Evolutionary conservation across 2,888 invertebrate species (phyloP).

Genomic region (Podabrus alpinus): DNA sequence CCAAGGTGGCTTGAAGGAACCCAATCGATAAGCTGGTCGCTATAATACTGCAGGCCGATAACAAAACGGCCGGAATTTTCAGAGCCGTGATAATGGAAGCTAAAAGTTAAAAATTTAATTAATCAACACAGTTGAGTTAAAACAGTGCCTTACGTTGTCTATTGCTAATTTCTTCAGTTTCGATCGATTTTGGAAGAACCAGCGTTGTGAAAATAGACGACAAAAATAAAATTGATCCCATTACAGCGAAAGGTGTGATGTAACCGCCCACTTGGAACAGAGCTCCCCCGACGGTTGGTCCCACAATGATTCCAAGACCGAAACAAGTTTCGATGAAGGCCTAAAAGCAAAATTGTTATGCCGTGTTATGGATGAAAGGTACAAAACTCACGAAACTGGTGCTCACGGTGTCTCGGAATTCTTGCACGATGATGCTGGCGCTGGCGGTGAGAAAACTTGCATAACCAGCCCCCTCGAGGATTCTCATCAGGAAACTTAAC

Average conservation of each 20-base stretch:
- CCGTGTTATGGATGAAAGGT: neutral
- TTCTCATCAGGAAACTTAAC: slow-evolving; percentile 77
- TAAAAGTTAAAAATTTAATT: slow-evolving; percentile 50
- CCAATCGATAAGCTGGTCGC: slow-evolving; percentile 82
- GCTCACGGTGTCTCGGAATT: slow-evolving; percentile 83
- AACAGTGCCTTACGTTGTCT: slow-evolving; percentile 62
- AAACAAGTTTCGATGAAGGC: slow-evolving; percentile 86
- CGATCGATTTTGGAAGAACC: slow-evolving; percentile 67
- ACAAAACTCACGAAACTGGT: slow-evolving; percentile 76
- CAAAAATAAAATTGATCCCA: slow-evolving; percentile 73
- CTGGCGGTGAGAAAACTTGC: slow-evolving; percentile 87
- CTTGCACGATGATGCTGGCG: slow-evolving; percentile 84
- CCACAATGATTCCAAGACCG: slow-evolving; percentile 84
- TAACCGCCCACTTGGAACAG: slow-evolving; percentile 81
- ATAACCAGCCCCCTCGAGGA: slow-evolving; percentile 83
- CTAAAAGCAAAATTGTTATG: slow-evolving; percentile 49
- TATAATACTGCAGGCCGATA: slow-evolving; percentile 73
- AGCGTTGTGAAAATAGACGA: slow-evolving; percentile 75
- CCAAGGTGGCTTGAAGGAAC: slow-evolving; percentile 86
- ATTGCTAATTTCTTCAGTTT: slow-evolving; percentile 61
- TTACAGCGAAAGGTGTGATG: slow-evolving; percentile 77
- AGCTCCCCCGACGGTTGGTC: slow-evolving; percentile 87
- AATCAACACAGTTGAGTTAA: neutral
- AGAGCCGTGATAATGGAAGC: slow-evolving; percentile 68
- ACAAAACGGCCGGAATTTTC: slow-evolving; percentile 71